Percentiles rank a stretch among this genome's conserved stretches.
These are phyloP conservation scores for Arnoldichthys spilopterus DNA, from an alignment of 2,797 vertebrate species.

Conservation along the genomic window DNA sequence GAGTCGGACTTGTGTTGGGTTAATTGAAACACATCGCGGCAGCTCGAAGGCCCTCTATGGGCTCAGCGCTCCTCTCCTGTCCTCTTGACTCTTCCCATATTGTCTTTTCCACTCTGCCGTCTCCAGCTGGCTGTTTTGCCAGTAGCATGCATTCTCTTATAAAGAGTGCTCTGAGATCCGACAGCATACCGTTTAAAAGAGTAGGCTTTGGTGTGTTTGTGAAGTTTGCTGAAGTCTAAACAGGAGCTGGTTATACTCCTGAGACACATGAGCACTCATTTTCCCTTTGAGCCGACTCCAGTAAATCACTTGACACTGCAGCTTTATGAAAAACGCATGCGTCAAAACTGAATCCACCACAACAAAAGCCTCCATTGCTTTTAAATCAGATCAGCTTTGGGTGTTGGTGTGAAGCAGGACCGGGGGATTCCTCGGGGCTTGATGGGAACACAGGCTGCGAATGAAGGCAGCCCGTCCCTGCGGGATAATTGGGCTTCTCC, in stretches of 20 bases:
- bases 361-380: conserved; percentile 48
- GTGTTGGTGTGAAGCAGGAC: conserved; percentile 40
- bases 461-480: conserved; percentile 40
- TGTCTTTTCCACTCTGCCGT: conserved; percentile 19
- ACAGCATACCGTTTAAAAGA: conserved; percentile 42
- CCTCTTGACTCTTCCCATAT: conserved; percentile 20
- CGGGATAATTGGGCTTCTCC: conserved; percentile 46
- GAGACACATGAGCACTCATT: conserved; percentile 47
- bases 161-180: conserved; percentile 36
- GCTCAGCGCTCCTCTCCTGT: conserved; percentile 3
- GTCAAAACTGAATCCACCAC: conserved; percentile 53
- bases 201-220: conserved; percentile 53
- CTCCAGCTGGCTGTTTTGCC: conserved; percentile 51
- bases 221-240: conserved; percentile 56
- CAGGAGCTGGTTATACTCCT: conserved; percentile 45
- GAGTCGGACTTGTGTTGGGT: conserved; percentile 44
- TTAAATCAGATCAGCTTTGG: conserved; percentile 49
- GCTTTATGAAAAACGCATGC: conserved; percentile 47
- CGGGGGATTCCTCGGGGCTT: conserved; percentile 42
- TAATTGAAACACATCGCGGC: conserved; percentile 43
- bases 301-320: conserved; percentile 56
- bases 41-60: conserved; percentile 26
- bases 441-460: conserved; percentile 45
- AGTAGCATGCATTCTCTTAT: conserved; percentile 42
- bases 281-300: conserved; percentile 54